Percentiles rank a stretch among this genome's conserved stretches.
Evolutionary conservation across 1,140 invertebrate genomes (phyloP).

Genomic region (Eupeodes corollae): DNA sequence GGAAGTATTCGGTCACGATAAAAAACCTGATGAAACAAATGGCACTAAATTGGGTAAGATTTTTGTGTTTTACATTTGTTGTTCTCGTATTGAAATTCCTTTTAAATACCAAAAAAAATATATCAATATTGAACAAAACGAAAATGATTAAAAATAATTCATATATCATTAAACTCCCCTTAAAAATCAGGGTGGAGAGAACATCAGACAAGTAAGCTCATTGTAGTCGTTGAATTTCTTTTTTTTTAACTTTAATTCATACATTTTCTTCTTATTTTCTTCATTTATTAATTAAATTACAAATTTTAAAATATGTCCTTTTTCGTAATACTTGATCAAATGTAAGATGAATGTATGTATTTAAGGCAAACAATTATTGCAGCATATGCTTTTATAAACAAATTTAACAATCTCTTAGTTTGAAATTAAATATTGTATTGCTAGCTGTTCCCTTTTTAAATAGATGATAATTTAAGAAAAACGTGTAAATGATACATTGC

Average conservation of each 20-base stretch:
- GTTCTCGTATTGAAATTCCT: too few species aligned
- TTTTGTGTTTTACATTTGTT: background rate
- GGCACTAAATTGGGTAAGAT: slow-evolving; percentile 30
- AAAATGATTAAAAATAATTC: too few species aligned
- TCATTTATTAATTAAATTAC: too few species aligned
- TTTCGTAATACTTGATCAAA: background rate
- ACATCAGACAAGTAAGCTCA: slow-evolving; percentile 58
- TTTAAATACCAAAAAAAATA: too few species aligned
- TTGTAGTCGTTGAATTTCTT: background rate
- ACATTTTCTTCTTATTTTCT: too few species aligned
- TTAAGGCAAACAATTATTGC: background rate
- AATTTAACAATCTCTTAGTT: too few species aligned
- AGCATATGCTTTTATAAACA: background rate
- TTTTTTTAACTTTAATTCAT: background rate
- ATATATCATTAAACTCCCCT: background rate
- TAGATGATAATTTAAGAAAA: too few species aligned
- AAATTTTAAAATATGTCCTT: slow-evolving; percentile 12
- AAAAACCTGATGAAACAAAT: slow-evolving; percentile 28
- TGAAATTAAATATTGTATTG: too few species aligned
- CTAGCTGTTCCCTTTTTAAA: too few species aligned
- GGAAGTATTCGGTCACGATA: slow-evolving; percentile 53
- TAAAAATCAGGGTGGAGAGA: slow-evolving; percentile 53
- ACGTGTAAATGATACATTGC: too few species aligned
- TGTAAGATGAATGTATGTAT: background rate
- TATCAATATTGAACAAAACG: too few species aligned